phyloP scores from a whole-genome alignment of 2,113 vertebrate species.

The Ceratotherium simum region DNA sequence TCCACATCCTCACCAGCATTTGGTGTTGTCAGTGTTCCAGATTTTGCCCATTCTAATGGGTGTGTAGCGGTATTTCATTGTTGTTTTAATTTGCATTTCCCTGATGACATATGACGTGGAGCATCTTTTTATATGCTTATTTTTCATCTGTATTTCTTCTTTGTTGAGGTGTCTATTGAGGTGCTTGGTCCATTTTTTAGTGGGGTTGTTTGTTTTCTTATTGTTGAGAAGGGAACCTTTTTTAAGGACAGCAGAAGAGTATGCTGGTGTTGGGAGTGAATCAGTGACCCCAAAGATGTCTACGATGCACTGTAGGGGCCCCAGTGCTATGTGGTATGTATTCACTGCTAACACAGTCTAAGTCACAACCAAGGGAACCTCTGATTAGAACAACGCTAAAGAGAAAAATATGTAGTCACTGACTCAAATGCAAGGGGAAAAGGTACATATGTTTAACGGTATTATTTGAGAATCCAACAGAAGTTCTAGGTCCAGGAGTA shows the following conservation, averaged over 20 bases:
- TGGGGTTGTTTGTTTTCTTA: not conserved
- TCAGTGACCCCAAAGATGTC: not conserved
- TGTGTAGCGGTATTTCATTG: not conserved
- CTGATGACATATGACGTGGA: not conserved
- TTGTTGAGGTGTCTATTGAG: not conserved
- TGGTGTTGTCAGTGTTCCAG: not conserved
- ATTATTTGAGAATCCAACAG: not conserved
- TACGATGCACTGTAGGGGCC: not conserved
- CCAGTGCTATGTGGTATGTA: not conserved
- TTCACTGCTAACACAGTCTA: not conserved
- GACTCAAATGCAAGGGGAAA: not conserved
- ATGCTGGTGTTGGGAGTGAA: not conserved
- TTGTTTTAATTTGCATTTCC: conserved; percentile 10
- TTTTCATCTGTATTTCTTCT: not conserved
- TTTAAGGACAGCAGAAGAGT: not conserved
- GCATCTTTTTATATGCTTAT: not conserved
- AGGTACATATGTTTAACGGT: not conserved
- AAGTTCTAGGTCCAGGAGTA: not conserved
- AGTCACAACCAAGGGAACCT: not conserved
- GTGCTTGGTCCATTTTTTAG: not conserved
- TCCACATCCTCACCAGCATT: not conserved
- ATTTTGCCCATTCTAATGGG: not conserved
- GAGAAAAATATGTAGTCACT: not conserved
- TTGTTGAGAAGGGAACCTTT: not conserved
- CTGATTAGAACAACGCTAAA: not conserved